Evolutionary conservation across 2,797 vertebrate genomes (phyloP).

Genomic region (Leptatherina wallacei): DNA sequence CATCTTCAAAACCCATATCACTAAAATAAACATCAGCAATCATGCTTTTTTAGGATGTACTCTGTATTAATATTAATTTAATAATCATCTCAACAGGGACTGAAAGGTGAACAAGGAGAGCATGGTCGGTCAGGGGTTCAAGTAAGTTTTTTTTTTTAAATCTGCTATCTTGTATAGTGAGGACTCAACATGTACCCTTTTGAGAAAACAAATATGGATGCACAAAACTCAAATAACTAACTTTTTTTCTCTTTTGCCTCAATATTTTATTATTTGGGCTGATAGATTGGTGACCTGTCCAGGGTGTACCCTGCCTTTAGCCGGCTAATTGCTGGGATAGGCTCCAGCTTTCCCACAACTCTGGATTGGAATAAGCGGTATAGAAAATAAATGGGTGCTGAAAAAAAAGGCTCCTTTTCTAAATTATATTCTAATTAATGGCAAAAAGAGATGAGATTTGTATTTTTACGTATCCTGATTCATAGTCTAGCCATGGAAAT

Average conservation of each 20-base stretch:
- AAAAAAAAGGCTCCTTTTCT: no score
- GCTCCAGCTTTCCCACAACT: no score
- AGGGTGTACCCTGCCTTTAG: no score
- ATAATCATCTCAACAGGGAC: constrained; percentile 83
- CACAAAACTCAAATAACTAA: not conserved
- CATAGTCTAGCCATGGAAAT: not conserved
- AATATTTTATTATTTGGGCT: not conserved
- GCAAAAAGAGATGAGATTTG: not conserved
- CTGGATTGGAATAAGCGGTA: no score
- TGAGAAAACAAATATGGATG: not conserved
- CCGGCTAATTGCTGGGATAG: no score
- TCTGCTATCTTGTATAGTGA: constrained; percentile 9
- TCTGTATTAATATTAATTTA: not conserved
- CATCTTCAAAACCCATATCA: no score
- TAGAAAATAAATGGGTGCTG: no score
- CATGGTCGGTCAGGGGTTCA: constrained; percentile 85
- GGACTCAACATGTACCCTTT: not conserved
- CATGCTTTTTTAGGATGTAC: no score
- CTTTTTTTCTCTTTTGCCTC: not conserved
- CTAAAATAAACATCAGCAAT: no score
- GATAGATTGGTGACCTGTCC: no score
- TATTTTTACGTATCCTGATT: not conserved
- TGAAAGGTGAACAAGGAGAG: constrained; percentile 89
- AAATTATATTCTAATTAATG: no score
- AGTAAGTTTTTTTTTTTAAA: constrained; percentile 76